These are phyloP conservation scores for Ophion obscuratus DNA, from an alignment of 2,888 invertebrate genomes.

Conservation along the genomic window DNA sequence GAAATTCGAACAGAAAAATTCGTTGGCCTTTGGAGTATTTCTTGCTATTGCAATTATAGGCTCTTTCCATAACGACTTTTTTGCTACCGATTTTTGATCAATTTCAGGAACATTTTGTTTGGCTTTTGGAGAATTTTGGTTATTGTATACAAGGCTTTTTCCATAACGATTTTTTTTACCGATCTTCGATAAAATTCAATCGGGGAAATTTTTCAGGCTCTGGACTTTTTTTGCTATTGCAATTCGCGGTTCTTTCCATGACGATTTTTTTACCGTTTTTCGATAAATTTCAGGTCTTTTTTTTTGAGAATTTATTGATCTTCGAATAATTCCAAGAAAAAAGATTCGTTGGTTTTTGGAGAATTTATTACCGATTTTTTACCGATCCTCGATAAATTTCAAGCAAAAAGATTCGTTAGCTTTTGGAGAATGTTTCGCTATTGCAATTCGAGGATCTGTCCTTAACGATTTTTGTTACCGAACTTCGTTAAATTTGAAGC, in stretches of 20 bases:
- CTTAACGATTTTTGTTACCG: not conserved
- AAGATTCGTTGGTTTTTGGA: too few relatives aligned
- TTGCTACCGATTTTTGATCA: not conserved
- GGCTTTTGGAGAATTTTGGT: not conserved
- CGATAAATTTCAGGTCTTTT: too few relatives aligned
- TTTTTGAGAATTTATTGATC: too few relatives aligned
- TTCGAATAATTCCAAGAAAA: too few relatives aligned
- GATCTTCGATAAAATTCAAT: not conserved
- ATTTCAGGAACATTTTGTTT: not conserved
- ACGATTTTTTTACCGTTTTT: not conserved
- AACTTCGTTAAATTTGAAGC: not conserved
- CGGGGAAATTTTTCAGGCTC: not conserved
- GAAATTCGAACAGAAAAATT: not conserved
- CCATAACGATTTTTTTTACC: not conserved
- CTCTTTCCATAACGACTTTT: not conserved
- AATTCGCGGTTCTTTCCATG: not conserved
- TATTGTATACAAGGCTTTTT: not conserved
- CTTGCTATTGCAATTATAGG: not conserved
- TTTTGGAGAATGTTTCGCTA: not conserved
- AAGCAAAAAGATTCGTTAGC: not conserved
- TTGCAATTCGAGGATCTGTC: not conserved
- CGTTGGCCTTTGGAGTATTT: not conserved
- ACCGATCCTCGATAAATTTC: not conserved
- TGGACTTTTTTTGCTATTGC: not conserved
- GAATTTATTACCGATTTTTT: not conserved